phyloP scores from a whole-genome alignment of 1,140 invertebrate genomes.

The Drosophila subpulchrella region DNA sequence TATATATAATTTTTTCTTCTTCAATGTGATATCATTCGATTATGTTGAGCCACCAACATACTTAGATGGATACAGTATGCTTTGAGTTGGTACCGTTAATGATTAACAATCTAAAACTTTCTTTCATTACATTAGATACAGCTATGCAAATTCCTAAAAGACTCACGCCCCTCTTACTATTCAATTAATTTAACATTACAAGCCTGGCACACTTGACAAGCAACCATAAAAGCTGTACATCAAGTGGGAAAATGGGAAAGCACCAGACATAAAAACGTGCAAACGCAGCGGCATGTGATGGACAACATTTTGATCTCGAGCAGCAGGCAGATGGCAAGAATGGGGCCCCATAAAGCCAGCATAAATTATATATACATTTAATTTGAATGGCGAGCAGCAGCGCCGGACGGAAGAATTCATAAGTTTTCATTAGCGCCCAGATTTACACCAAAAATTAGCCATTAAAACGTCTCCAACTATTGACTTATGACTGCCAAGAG shows the following conservation, averaged over 20 bases:
- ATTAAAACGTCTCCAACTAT: constrained; percentile 80
- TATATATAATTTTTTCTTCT: too few relatives aligned
- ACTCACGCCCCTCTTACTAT: too few relatives aligned
- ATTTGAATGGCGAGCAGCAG: constrained; percentile 25
- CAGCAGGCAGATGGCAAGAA: constrained; percentile 8
- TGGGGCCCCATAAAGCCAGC: constrained; percentile 16
- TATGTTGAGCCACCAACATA: too few relatives aligned
- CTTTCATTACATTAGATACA: too few relatives aligned
- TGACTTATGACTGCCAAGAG: constrained; percentile 71
- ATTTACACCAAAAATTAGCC: constrained; percentile 40
- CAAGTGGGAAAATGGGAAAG: background rate
- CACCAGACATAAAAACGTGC: background rate
- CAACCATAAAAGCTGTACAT: background rate
- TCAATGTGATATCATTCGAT: too few relatives aligned
- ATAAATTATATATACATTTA: constrained; percentile 53
- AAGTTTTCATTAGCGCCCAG: constrained; percentile 74
- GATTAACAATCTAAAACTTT: too few relatives aligned
- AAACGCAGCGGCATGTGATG: background rate
- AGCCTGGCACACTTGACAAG: background rate
- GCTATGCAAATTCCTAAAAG: too few relatives aligned
- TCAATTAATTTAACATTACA: too few relatives aligned
- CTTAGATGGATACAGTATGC: too few relatives aligned
- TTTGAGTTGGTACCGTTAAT: too few relatives aligned
- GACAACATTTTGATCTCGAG: constrained; percentile 17
- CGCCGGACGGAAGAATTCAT: constrained; percentile 46